phyloP scores from a whole-genome alignment of 2,797 vertebrate genomes.

The Enteromius radiatus region DNA sequence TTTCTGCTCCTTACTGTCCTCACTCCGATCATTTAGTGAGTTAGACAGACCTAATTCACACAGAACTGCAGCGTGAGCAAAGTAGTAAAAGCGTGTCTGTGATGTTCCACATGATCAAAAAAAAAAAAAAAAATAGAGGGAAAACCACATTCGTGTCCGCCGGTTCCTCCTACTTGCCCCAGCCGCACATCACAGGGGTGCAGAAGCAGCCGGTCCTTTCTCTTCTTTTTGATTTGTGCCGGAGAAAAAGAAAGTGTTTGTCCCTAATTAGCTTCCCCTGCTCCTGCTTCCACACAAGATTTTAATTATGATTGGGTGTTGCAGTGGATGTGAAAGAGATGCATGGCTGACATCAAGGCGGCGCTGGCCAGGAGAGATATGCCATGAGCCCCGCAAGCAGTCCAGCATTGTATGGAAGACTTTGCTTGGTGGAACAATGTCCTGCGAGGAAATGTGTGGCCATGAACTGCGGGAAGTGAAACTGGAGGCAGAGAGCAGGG shows the following conservation, averaged over 20 bases:
- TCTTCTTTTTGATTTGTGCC: conserved; percentile 52
- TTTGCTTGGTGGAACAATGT: conserved; percentile 40
- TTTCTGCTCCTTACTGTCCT: conserved; percentile 35
- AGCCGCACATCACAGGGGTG: conserved; percentile 46
- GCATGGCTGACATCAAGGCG: conserved; percentile 60
- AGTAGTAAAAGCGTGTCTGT: conserved; percentile 49
- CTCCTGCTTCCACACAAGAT: conserved; percentile 71
- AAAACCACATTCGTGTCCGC: background rate
- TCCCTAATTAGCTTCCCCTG: conserved; percentile 62
- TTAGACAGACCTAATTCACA: conserved; percentile 36
- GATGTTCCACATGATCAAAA: conserved; percentile 58
- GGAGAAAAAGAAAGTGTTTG: conserved; percentile 58
- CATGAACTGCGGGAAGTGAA: conserved; percentile 6
- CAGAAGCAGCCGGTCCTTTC: conserved; percentile 40
- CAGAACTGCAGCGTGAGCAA: conserved; percentile 34
- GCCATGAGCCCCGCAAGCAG: conserved; percentile 28
- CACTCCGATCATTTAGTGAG: conserved; percentile 31
- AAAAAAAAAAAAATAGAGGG: conserved; percentile 36
- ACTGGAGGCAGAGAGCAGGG: conserved; percentile 17
- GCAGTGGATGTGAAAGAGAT: conserved; percentile 71
- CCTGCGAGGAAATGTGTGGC: conserved; percentile 13
- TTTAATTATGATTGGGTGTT: conserved; percentile 80
- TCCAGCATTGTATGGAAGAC: conserved; percentile 22
- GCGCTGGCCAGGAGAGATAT: conserved; percentile 51
- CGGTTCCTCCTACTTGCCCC: conserved; percentile 28